Conservation (phyloP, 2,113 vertebrate species). For the Silurus glanis region DNA sequence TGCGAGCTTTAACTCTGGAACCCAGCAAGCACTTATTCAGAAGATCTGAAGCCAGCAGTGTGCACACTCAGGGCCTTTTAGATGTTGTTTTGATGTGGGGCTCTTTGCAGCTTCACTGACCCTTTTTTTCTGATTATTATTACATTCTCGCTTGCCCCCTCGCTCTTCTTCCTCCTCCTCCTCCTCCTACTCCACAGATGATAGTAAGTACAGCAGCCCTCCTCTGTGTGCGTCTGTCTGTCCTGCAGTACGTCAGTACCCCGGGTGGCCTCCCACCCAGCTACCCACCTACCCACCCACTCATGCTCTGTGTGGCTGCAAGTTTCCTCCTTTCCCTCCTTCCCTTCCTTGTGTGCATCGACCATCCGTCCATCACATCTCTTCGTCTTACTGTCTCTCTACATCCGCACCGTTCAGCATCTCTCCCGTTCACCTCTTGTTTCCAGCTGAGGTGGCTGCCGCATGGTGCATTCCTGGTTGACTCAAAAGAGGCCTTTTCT, state of each 20-base stretch:
- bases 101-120: conserved; percentile 80
- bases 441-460: conserved; percentile 65
- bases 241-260: conserved; percentile 80
- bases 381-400: conserved; percentile 54
- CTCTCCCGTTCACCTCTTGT: conserved; percentile 42
- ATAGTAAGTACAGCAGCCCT: conserved; percentile 97
- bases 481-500: conserved; percentile 61
- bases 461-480: conserved; percentile 80
- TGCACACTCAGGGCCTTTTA: conserved; percentile 5
- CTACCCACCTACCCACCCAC: background rate
- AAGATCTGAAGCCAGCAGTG: conserved; percentile 2
- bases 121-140: conserved; percentile 79
- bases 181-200: conserved; percentile 83
- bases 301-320: conserved; percentile 84
- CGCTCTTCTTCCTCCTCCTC: conserved; percentile 34
- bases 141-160: conserved; percentile 76
- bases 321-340: conserved; percentile 56
- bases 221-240: conserved; percentile 89
- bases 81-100: conserved; percentile 73
- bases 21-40: background rate
- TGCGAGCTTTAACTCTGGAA: conserved; percentile 6
- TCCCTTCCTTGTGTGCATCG: conserved; percentile 57
- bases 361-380: conserved; percentile 52
- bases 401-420: conserved; percentile 12
- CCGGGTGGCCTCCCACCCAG: conserved; percentile 64